Conservation (phyloP, 2,888 invertebrate species). For the Caenorhabditis sp. region DNA sequence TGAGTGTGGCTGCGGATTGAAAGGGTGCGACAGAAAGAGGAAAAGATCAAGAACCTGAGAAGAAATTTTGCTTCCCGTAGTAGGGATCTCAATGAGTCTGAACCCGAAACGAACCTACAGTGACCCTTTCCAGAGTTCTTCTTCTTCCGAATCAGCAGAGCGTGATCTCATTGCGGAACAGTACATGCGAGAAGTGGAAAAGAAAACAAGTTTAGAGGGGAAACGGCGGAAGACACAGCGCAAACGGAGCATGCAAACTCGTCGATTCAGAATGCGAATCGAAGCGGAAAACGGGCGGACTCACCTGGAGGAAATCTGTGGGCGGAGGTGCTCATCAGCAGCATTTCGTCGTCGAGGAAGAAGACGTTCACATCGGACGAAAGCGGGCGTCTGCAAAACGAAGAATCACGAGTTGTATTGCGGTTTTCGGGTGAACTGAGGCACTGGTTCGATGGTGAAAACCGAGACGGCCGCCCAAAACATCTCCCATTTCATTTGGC, state of each 20-base stretch:
- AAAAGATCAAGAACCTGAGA: neutral
- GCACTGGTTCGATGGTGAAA: slow-evolving; percentile 31
- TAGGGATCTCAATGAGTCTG: no score
- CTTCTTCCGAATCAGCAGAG: no score
- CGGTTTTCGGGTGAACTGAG: slow-evolving; percentile 18
- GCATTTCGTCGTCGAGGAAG: slow-evolving; percentile 21
- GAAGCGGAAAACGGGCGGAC: slow-evolving; percentile 6
- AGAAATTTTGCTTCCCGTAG: no score
- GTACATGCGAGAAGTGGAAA: neutral
- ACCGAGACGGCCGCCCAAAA: slow-evolving; percentile 49
- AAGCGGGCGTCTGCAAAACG: neutral
- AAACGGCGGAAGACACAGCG: slow-evolving; percentile 1
- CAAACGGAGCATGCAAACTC: slow-evolving; percentile 25
- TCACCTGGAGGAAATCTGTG: slow-evolving; percentile 36
- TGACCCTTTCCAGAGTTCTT: no score
- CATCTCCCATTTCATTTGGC: slow-evolving; percentile 63
- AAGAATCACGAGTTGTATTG: slow-evolving; percentile 10
- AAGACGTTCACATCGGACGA: slow-evolving; percentile 5
- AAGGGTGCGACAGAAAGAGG: neutral
- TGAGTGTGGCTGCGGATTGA: no score
- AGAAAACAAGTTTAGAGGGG: neutral
- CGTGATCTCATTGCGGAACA: no score
- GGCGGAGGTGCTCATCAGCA: slow-evolving; percentile 36
- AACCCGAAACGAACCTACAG: no score
- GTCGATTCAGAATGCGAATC: slow-evolving; percentile 8